Base-by-base conservation (phyloP, 2,113 vertebrate genomes). In the Cephalopterus ornatus region DNA sequence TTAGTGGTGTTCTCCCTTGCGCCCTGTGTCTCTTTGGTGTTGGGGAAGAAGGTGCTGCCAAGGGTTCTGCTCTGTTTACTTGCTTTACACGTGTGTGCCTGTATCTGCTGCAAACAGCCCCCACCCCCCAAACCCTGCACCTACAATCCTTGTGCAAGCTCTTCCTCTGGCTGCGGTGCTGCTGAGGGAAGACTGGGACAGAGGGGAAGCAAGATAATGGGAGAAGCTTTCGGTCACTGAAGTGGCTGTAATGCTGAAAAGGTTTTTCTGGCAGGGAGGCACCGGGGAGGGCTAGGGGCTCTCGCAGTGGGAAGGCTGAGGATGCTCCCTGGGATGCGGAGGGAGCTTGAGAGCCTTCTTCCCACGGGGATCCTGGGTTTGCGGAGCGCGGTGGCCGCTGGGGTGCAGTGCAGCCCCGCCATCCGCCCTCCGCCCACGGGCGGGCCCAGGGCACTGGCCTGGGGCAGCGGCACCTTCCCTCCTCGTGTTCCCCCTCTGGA, bases 401-500 rank as follows among this genome's bases (percentile, higher is more conserved):
- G 93, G 63, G 82, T 21, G 84, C 93, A 56, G 46, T 62, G 75
- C 50, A 82, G 71, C 59, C 59, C 68, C 16, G 2, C 44, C 67
- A 0, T 10, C 47, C 15, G 6, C 35, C 30, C 8, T 56, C 44
- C 35, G 35, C 53, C 41, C 53, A 7, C 23, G 2, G 44, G 39
- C 18, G 24, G 16, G n/a, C 77, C 44, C 42, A 1, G 4, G 44
- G 56, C 74, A 32, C 9, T 24, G 6, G 12, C 47, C 2, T 1
- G 65, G 13, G 9, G 22, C 50, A 16, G 9, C 4, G 0, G n/a
- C 55, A 18, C 33, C n/a, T 63, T 28, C 67, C 22, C 8, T 22
- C 5, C 18, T 24, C 0, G 1, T 16, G 18, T 41, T 1, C 30
- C 4, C 11, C 1, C 21, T 41, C 16, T 3, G 8, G 15, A 59